These are phyloP conservation scores for Trematomus bernacchii DNA, from an alignment of 2,797 vertebrate species.

Conservation along the genomic window DNA sequence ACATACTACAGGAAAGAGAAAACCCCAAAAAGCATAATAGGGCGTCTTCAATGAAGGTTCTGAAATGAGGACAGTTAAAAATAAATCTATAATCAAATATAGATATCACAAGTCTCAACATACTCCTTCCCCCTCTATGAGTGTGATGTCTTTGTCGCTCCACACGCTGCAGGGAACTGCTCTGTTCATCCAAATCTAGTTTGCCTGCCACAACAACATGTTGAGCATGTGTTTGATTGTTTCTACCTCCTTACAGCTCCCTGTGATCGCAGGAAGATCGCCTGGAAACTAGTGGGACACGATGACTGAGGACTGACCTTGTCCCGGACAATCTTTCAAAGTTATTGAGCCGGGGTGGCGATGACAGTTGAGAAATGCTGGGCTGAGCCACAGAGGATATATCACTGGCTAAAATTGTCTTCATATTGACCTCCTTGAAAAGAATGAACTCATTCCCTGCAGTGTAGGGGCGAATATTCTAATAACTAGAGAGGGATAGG, in stretches of 20 bases:
- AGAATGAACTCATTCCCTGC: conserved; percentile 73
- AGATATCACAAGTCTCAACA: neutral
- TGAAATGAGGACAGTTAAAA: conserved; percentile 8
- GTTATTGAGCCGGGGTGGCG: conserved; percentile 85
- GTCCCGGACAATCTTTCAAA: conserved; percentile 83
- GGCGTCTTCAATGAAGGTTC: neutral
- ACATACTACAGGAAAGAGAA: no score
- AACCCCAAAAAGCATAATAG: no score
- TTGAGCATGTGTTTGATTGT: conserved; percentile 39
- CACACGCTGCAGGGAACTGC: conserved; percentile 4
- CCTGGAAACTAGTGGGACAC: conserved; percentile 69
- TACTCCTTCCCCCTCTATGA: neutral
- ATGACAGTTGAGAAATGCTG: conserved; percentile 83
- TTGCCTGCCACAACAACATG: conserved; percentile 26
- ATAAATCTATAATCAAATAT: conserved; percentile 12
- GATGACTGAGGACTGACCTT: conserved; percentile 83
- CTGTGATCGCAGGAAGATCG: conserved; percentile 55
- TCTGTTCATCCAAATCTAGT: conserved; percentile 40
- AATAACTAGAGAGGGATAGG: conserved; percentile 21
- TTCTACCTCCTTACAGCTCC: conserved; percentile 55
- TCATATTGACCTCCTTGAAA: conserved; percentile 81
- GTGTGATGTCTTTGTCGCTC: neutral
- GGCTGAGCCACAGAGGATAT: conserved; percentile 65
- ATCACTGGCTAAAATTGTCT: conserved; percentile 80
- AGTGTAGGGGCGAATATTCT: conserved; percentile 45